A percentile compares a stretch with the other conserved stretches of the same genome.
These are phyloP conservation scores for Dissostichus mawsoni DNA, from an alignment of 2,113 vertebrate species.

Conservation along the genomic window DNA sequence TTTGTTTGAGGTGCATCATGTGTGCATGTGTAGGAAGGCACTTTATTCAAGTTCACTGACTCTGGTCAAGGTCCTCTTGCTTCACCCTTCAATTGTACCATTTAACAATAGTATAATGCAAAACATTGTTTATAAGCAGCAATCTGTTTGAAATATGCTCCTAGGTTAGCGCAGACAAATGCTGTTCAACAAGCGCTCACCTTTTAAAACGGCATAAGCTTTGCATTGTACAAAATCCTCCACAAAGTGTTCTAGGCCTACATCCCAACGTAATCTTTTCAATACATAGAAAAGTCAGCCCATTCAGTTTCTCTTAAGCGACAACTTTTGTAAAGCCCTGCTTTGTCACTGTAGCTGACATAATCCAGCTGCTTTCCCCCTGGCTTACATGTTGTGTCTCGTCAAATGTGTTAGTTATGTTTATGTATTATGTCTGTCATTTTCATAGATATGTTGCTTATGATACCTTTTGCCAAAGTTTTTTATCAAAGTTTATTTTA, in stretches of 20 bases:
- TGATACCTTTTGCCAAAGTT: neutral
- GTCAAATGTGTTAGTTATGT: no score
- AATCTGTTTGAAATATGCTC: neutral
- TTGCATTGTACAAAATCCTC: neutral
- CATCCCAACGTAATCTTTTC: neutral
- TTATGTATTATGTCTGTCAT: no score
- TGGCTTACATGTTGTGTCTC: neutral
- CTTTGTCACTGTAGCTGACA: neutral
- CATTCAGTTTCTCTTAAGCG: neutral
- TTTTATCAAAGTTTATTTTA: neutral
- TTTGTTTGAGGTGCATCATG: slow-evolving; percentile 19
- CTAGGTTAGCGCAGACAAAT: neutral
- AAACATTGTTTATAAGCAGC: neutral
- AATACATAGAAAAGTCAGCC: neutral
- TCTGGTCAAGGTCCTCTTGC: neutral
- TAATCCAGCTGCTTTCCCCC: neutral
- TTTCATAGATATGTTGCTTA: neutral
- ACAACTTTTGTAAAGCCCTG: neutral
- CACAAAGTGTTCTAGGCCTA: neutral
- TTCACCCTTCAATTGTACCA: neutral
- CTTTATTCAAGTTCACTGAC: no score
- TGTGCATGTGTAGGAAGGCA: neutral
- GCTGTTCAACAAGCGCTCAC: neutral
- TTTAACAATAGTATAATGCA: no score
- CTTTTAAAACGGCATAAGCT: slow-evolving; percentile 3